phyloP scores from a whole-genome alignment of 53 echinoderm and acorn worm genomes.

The Henricia sp. region DNA sequence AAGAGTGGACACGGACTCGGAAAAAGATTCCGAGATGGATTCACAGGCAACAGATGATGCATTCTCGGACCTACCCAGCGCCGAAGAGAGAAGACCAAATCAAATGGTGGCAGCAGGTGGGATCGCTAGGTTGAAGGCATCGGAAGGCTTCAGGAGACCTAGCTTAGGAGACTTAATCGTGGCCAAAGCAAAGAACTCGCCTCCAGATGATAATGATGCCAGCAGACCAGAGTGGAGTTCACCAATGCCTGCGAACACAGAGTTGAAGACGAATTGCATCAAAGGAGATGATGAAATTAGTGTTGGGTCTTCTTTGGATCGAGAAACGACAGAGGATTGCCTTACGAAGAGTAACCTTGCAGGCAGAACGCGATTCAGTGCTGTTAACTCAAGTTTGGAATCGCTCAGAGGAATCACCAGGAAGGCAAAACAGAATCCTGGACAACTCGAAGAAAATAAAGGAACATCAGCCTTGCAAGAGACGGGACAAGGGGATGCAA shows the following conservation, averaged over 20 bases:
- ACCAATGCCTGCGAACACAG: too few relatives aligned
- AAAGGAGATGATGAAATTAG: background rate
- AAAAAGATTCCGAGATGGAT: constrained; percentile 45
- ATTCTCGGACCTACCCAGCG: constrained; percentile 21
- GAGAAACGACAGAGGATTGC: background rate
- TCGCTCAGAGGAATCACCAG: constrained; percentile 37
- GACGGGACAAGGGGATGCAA: background rate
- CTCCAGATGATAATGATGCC: constrained; percentile 22
- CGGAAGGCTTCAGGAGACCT: constrained; percentile 52
- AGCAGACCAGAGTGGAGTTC: constrained; percentile 5
- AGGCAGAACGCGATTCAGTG: constrained; percentile 44
- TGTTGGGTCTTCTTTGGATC: background rate
- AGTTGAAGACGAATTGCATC: too few relatives aligned
- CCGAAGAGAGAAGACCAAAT: background rate
- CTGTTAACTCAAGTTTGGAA: constrained; percentile 44
- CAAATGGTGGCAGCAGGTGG: constrained; percentile 8
- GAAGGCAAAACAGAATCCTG: constrained; percentile 44
- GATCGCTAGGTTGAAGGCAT: constrained; percentile 6
- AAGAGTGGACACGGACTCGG: constrained; percentile 31
- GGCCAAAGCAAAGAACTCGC: constrained; percentile 59
- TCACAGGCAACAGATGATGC: constrained; percentile 39
- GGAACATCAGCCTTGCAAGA: background rate
- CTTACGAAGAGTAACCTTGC: background rate
- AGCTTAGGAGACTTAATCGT: constrained; percentile 84
- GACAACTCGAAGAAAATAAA: background rate